phyloP scores from a whole-genome alignment of 1,140 invertebrate species.

The Conus betulinus region DNA sequence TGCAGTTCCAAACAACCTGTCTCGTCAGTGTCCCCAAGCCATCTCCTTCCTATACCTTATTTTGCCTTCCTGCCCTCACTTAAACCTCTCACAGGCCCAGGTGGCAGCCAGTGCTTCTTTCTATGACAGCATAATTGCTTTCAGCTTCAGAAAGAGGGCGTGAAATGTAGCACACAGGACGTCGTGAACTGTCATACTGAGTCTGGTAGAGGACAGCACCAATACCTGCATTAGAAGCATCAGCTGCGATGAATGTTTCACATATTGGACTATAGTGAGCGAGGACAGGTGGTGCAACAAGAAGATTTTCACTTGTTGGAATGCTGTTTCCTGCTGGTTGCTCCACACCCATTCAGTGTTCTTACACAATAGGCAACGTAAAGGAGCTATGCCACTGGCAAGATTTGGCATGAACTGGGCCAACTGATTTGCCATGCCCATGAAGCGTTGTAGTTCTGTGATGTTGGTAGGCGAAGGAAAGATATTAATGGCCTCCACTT shows the following conservation, averaged over 20 bases:
- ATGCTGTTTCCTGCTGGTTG: neutral
- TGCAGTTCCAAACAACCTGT: no score
- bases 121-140: slow-evolving; percentile 76
- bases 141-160: slow-evolving; percentile 64
- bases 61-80: no score
- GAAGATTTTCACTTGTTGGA: slow-evolving; percentile 38
- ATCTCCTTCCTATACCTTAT: no score
- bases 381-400: no score
- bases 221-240: slow-evolving; percentile 50
- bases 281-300: slow-evolving; percentile 35
- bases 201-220: slow-evolving; percentile 46
- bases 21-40: no score
- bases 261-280: slow-evolving; percentile 42
- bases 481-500: slow-evolving; percentile 37
- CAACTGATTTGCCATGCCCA: no score
- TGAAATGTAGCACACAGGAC: slow-evolving; percentile 50
- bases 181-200: neutral
- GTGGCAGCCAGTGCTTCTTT: slow-evolving; percentile 78
- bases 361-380: no score
- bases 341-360: no score
- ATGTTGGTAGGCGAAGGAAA: no score
- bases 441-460: no score
- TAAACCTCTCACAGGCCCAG: slow-evolving; percentile 78
- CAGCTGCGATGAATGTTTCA: slow-evolving; percentile 44
- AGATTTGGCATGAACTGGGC: no score